A percentile compares a stretch with the other conserved stretches of the same genome.
Evolutionary conservation across 2,888 invertebrate genomes (phyloP).

Genomic region (Actias luna): DNA sequence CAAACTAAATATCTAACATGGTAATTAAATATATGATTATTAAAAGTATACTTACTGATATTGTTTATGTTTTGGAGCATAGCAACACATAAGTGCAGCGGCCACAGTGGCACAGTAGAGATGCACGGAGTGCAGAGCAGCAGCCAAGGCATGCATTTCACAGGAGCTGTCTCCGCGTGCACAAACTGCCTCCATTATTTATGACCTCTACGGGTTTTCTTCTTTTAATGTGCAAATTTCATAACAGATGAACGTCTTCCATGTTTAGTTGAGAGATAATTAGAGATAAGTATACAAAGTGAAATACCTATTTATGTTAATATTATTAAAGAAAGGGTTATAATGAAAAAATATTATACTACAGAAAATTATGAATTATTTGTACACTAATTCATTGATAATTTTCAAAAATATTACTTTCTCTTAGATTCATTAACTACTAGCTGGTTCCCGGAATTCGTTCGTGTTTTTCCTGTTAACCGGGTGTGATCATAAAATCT

Average conservation of each 20-base stretch:
- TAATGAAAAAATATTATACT: background rate
- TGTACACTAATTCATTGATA: background rate
- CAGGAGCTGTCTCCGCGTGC: conserved; percentile 50
- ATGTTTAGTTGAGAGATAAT: background rate
- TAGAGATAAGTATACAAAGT: background rate
- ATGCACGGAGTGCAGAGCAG: conserved; percentile 67
- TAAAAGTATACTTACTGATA: conserved; percentile 42
- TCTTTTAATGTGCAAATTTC: background rate
- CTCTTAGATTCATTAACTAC: too few relatives aligned
- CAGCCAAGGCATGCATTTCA: conserved; percentile 57
- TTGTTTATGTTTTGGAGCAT: conserved; percentile 47
- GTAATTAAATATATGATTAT: conserved; percentile 14
- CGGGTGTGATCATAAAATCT: too few relatives aligned
- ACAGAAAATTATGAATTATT: background rate
- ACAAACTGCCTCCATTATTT: conserved; percentile 67
- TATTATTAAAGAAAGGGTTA: background rate
- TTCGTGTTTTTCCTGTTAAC: too few relatives aligned
- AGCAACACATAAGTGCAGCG: conserved; percentile 69
- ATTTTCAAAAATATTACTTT: too few relatives aligned
- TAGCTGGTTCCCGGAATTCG: too few relatives aligned
- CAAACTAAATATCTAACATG: conserved; percentile 15
- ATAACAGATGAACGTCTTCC: background rate
- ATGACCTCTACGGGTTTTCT: conserved; percentile 9
- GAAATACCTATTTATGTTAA: background rate
- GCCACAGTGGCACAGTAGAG: conserved; percentile 71